phyloP scores from a whole-genome alignment of 2,113 vertebrate species.

The Callionymus lyra region DNA sequence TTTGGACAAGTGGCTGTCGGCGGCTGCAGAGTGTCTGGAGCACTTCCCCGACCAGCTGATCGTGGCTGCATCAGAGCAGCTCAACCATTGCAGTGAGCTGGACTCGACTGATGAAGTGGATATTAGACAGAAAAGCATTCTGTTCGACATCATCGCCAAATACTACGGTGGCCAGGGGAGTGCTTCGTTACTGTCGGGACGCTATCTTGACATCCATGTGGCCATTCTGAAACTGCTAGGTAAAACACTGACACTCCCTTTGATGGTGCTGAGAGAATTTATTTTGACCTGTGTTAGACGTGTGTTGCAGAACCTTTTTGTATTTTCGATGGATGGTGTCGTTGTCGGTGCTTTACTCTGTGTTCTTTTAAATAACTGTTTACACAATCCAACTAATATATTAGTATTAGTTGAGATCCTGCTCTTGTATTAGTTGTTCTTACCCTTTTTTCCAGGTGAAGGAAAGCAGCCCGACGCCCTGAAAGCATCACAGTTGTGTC shows the following conservation, averaged over 20 bases:
- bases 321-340: too few species aligned
- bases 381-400: too few species aligned
- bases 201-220: slow-evolving; percentile 67
- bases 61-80: slow-evolving; percentile 68
- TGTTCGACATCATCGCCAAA: slow-evolving; percentile 76
- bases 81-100: slow-evolving; percentile 45
- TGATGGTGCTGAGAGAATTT: neutral
- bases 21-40: slow-evolving; percentile 77
- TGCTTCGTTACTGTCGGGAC: slow-evolving; percentile 62
- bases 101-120: slow-evolving; percentile 28
- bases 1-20: slow-evolving; percentile 71
- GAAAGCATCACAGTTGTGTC: slow-evolving; percentile 70
- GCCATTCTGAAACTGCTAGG: slow-evolving; percentile 75
- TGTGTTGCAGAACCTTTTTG: neutral
- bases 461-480: slow-evolving; percentile 63
- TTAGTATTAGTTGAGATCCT: too few species aligned
- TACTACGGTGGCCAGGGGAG: slow-evolving; percentile 74
- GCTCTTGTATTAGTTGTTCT: neutral
- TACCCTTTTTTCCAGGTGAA: slow-evolving; percentile 49
- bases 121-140: slow-evolving; percentile 64
- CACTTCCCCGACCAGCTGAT: slow-evolving; percentile 79
- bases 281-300: neutral
- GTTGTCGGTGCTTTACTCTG: too few species aligned
- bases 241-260: slow-evolving; percentile 33
- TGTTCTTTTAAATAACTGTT: too few species aligned